A percentile compares a stretch with the other conserved stretches of the same genome.
These are phyloP conservation scores for Mastomys coucha DNA, from an alignment of 2,113 vertebrate species.

Conservation along the genomic window DNA sequence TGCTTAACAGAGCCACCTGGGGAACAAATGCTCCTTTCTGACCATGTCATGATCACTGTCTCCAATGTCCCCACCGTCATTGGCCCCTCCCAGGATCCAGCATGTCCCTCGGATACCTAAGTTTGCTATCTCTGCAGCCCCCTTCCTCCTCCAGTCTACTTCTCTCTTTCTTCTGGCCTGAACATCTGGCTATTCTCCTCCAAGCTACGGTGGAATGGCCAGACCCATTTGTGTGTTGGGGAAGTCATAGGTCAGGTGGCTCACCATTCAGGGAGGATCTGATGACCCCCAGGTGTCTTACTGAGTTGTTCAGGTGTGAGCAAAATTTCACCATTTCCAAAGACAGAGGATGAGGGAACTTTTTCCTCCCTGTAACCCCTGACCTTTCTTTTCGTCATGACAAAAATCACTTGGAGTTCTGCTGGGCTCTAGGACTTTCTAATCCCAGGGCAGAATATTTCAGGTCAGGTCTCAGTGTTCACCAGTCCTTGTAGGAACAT, in stretches of 20 bases:
- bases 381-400: not conserved
- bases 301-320: not conserved
- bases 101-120: too few relatives aligned
- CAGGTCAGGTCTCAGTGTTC: not conserved
- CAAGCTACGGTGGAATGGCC: not conserved
- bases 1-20: not conserved
- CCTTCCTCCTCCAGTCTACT: not conserved
- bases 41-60: too few relatives aligned
- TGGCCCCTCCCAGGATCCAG: accelerated
- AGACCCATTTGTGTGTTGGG: not conserved
- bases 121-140: too few relatives aligned
- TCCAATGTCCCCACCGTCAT: not conserved
- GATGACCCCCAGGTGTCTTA: not conserved
- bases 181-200: not conserved
- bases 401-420: not conserved
- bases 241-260: not conserved
- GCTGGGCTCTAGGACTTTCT: not conserved
- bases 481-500: not conserved
- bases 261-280: not conserved
- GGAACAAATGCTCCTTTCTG: not conserved
- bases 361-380: not conserved
- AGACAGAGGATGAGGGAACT: too few relatives aligned
- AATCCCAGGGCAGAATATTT: not conserved
- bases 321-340: not conserved
- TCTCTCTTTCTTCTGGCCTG: not conserved